A percentile compares a stretch with the other conserved stretches of the same genome.
Evolutionary conservation across 2,797 vertebrate genomes (phyloP).

Genomic region (Gambelia wislizenii): DNA sequence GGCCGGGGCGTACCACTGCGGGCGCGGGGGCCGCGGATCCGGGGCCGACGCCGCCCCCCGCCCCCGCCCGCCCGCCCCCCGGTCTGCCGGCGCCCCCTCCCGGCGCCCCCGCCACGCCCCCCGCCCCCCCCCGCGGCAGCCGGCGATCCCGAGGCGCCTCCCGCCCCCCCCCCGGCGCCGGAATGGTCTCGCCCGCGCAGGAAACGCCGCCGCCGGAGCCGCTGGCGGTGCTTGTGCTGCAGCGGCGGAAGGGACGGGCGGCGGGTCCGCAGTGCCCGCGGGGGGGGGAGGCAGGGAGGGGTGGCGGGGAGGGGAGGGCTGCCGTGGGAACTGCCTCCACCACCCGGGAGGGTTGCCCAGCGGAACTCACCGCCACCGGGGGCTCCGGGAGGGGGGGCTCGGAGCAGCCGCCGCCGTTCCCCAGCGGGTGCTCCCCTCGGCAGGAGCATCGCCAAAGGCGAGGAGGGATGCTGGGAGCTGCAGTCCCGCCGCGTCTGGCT

Average conservation of each 20-base stretch:
- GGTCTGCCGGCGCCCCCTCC: too few species aligned
- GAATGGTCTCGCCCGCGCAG: conserved; percentile 14
- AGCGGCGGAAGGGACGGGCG: neutral
- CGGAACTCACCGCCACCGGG: neutral
- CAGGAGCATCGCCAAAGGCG: too few species aligned
- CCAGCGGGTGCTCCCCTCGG: too few species aligned
- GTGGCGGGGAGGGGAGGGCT: neutral
- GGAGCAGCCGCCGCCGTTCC: neutral
- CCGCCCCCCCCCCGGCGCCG: neutral
- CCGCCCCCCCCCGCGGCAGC: neutral
- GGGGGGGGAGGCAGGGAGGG: neutral
- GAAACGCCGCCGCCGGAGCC: neutral
- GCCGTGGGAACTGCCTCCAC: conserved; percentile 26
- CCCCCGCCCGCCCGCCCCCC: too few species aligned
- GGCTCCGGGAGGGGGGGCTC: neutral
- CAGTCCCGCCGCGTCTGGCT: neutral
- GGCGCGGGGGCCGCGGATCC: too few species aligned
- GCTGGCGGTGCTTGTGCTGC: too few species aligned
- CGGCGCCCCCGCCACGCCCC: neutral
- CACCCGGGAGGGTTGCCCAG: neutral
- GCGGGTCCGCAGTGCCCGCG: conserved; percentile 8
- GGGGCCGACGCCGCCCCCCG: too few species aligned
- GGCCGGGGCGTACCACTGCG: conserved; percentile 31
- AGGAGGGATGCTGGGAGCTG: too few species aligned
- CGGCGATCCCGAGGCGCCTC: too few species aligned